A percentile compares a stretch with the other conserved stretches of the same genome.
Conservation (phyloP, 2,113 vertebrate species). For the Danionella cerebrum region DNA sequence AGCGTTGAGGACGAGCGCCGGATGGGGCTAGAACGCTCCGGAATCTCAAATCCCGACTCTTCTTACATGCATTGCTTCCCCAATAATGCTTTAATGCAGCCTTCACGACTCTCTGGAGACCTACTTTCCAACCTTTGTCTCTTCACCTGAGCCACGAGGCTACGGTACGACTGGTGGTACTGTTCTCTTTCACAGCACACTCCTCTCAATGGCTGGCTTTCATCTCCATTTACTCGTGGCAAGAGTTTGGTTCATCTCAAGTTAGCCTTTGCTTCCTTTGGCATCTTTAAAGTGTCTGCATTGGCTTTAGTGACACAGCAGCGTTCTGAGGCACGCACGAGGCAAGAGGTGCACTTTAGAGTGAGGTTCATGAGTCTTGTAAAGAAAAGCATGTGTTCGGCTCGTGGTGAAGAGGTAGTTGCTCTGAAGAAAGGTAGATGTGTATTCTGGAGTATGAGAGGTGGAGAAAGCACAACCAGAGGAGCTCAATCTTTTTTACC, state of each 20-base stretch:
- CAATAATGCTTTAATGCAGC: slow-evolving; percentile 28
- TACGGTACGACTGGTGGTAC: slow-evolving; percentile 11
- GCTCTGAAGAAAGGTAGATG: not conserved
- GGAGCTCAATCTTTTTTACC: too few species aligned
- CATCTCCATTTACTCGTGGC: slow-evolving; percentile 36
- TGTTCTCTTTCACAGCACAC: slow-evolving; percentile 30
- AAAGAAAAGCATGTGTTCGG: not conserved
- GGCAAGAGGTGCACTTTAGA: slow-evolving; percentile 30
- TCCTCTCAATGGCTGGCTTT: slow-evolving; percentile 22
- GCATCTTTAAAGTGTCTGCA: too few species aligned
- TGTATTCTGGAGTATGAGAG: too few species aligned
- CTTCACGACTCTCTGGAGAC: not conserved
- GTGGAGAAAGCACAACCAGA: too few species aligned
- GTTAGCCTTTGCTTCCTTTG: slow-evolving; percentile 13
- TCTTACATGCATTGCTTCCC: slow-evolving; percentile 35
- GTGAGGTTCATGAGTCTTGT: not conserved
- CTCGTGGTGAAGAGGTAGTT: not conserved
- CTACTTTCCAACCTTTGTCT: not conserved
- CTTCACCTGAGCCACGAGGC: not conserved
- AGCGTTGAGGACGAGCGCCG: not conserved
- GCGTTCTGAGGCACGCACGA: slow-evolving; percentile 6
- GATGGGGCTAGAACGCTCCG: too few species aligned
- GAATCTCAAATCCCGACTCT: slow-evolving; percentile 36
- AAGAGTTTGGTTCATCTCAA: not conserved
- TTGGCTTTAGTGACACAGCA: slow-evolving; percentile 25